Conservation (phyloP, 1,140 invertebrate species). For the Pectinophora gossypiella region DNA sequence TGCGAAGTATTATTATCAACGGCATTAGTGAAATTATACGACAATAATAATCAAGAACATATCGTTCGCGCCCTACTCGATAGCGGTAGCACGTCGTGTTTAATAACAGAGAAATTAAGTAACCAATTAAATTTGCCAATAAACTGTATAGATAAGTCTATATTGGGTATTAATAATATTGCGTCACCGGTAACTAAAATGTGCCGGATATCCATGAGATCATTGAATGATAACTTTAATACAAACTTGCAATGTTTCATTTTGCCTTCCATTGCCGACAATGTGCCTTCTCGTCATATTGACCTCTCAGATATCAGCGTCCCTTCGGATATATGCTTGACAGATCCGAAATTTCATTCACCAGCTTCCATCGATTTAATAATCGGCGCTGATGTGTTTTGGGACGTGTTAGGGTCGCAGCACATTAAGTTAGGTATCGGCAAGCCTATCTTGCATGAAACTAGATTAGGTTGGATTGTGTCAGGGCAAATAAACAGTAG, state of each 20-base stretch:
- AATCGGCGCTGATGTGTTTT: constrained; percentile 5
- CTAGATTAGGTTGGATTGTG: constrained; percentile 9
- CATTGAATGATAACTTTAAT: not conserved
- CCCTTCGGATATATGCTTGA: not conserved
- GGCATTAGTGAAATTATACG: too few species aligned
- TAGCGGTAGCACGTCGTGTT: too few species aligned
- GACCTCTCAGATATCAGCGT: constrained; percentile 2
- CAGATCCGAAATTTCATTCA: constrained; percentile 7
- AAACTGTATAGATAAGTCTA: not conserved
- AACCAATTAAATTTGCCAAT: constrained; percentile 1
- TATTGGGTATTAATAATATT: constrained; percentile 2
- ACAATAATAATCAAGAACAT: too few species aligned
- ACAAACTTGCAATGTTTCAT: constrained; percentile 2
- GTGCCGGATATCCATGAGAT: not conserved
- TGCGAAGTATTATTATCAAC: too few species aligned
- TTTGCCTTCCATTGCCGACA: not conserved
- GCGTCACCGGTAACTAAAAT: not conserved
- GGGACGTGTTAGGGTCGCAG: constrained; percentile 6
- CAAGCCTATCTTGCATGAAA: constrained; percentile 1
- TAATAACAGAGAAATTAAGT: too few species aligned
- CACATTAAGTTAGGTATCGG: constrained; percentile 2
- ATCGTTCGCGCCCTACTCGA: too few species aligned
- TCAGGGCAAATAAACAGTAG: not conserved
- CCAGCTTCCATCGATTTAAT: constrained; percentile 4
- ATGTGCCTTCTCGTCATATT: not conserved